Base-by-base conservation (phyloP, 2,797 vertebrate genomes). In the Glossophaga mutica region DNA sequence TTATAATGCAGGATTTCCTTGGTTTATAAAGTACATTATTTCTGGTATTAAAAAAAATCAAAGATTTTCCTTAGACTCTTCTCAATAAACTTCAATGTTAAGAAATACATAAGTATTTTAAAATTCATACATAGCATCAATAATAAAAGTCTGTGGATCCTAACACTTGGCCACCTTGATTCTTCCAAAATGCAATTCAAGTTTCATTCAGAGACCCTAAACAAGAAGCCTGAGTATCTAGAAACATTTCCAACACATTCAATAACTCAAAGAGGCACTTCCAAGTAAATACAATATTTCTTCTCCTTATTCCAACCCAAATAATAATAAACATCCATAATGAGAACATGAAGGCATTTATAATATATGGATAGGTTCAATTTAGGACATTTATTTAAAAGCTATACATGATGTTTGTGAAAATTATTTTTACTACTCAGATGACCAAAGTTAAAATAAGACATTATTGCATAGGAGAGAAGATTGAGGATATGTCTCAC, bases 401-500 rank as follows among this genome's bases (percentile, higher is more conserved):
- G 12, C 78, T 84, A 70, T 71, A 87, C 44, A 79, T 39, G 34
- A 19, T 10, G 32, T 90, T 87, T 93, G 44, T 81, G 21, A 57
- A 65, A 89, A 85, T 87, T 57, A 77, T 46, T 90, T 95, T 96
- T 90, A 85, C 62, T 55, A 82, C n/a, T 83, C n/a, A 77, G 55
- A 87, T 81, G 85, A 79, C 52, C 73, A 93, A 82, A 48, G 32
- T 84, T 81, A 94, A 96, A 76, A 26, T 73, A 26, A 88, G 44
- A 85, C 42, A 48, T 42, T 96, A 37, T 48, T 82, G 26, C 70
- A 59, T 3, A 34, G 5, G 14, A 87, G 73, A 95, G 62, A 84
- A 84, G 67, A 95, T 83, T 85, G 95, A 95, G 37, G 34, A 74
- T 12, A 82, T 74, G 87, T 92, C 26, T 67, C 26, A 88, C 67